Percentiles rank a stretch among this genome's conserved stretches.
These are phyloP conservation scores for Stictocephala bisonia DNA, from an alignment of 2,888 invertebrate genomes.

Conservation along the genomic window DNA sequence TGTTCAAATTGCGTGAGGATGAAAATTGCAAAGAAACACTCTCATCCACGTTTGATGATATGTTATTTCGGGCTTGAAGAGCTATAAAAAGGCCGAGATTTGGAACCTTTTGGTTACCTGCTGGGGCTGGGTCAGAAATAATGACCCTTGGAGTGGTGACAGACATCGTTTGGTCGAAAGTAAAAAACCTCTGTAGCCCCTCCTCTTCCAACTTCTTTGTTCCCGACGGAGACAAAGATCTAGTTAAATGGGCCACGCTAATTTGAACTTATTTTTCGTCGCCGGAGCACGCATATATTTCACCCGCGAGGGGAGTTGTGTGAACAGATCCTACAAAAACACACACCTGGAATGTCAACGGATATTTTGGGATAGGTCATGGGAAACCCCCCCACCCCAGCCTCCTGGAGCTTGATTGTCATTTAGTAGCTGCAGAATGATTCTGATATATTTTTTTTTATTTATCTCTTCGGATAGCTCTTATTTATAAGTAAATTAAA, in stretches of 20 bases:
- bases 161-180: constrained; percentile 25
- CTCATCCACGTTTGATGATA: constrained; percentile 5
- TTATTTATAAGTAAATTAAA: too few relatives aligned
- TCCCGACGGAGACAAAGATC: constrained; percentile 36
- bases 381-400: too few relatives aligned
- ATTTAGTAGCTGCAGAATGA: too few relatives aligned
- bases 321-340: constrained; percentile 21
- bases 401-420: too few relatives aligned
- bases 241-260: constrained; percentile 38
- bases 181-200: constrained; percentile 10
- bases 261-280: constrained; percentile 38
- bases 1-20: too few relatives aligned
- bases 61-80: constrained; percentile 21
- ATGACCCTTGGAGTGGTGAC: constrained; percentile 37
- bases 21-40: constrained; percentile 20
- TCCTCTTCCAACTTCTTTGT: not conserved
- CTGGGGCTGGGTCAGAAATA: constrained; percentile 21
- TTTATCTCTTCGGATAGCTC: too few relatives aligned
- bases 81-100: constrained; percentile 10
- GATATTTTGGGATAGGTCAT: constrained; percentile 2
- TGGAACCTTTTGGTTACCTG: not conserved
- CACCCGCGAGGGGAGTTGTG: not conserved
- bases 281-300: constrained; percentile 30
- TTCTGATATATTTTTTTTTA: too few relatives aligned
- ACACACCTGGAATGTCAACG: not conserved